Evolutionary conservation across 2,888 invertebrate genomes (phyloP), one percentile per base, ranked within the genome.

Genomic region (Folsomia manolachei): DNA sequence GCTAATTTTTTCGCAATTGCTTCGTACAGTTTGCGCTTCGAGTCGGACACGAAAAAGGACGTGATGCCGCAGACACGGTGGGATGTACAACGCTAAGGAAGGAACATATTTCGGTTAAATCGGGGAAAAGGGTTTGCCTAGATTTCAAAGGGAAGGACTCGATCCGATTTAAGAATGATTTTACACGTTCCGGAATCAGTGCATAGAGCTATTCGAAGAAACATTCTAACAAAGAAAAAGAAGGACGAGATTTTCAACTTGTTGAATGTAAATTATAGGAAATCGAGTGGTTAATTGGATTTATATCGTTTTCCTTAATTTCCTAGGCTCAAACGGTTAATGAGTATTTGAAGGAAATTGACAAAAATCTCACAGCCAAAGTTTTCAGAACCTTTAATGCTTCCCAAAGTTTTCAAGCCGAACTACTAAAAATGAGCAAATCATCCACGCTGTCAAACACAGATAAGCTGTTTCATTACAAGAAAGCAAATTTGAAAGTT

Each of bases 301-400:
- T 60, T 60, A 24, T 21, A 27, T 27, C n/a, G 27, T 19, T 64
- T 64, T 64, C 19, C 64, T 19, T 7, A 11, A 63, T 64, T 64
- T n/a, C n/a, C n/a, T 9, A 64, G 64, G 64, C 64, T 14, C 25
- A 64, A 4, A 27, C 25, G 14, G 14, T 64, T 26, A 64, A 64
- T 27, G 19, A 26, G n/a, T 64, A 64, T 27, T 27, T 64, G 26
- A 25, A 64, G 27, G 27, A 25, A 27, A 11, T 64, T 25, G 27
- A n/a, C 1, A 2, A 25, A 7, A 27, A 21, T 18, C 21, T 27
- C 9, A 27, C 64, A 2, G 26, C 27, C 1, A 64, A 64, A 64
- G 64, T 64, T 14, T 64, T 64, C 27, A 2, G 64, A 27, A 64
- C 64, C n/a, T 64, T 26, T n/a, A 64, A 64, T 27, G 26, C 64